Percentiles rank a stretch among this genome's conserved stretches.
Conservation (phyloP, 37 sponge, comb jelly and placozoan species). For the Dysidea cf. avara region DNA sequence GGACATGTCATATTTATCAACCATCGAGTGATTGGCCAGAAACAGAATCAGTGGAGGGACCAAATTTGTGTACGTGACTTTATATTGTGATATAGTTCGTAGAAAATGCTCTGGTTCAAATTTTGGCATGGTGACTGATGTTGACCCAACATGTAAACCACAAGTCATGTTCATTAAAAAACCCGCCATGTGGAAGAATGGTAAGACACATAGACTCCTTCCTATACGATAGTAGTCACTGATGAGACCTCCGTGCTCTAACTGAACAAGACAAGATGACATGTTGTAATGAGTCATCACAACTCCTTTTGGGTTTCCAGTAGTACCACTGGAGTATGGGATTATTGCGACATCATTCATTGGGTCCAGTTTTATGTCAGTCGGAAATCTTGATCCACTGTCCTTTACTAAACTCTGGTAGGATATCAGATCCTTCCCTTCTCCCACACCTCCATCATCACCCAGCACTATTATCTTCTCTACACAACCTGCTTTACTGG, state of each 20-base stretch:
- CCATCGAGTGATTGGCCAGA: too few species aligned
- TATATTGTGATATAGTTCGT: slow-evolving; percentile 40
- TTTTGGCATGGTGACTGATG: slow-evolving; percentile 54
- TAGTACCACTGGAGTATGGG: too few species aligned
- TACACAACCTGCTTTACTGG: too few species aligned
- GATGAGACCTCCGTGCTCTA: slow-evolving; percentile 32
- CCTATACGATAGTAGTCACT: neutral
- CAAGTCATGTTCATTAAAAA: slow-evolving; percentile 46
- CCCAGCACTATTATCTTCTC: too few species aligned
- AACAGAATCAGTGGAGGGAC: slow-evolving; percentile 86
- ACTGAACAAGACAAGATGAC: slow-evolving; percentile 45
- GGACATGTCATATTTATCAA: slow-evolving; percentile 81
- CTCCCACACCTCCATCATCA: too few species aligned
- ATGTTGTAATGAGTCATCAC: slow-evolving; percentile 78
- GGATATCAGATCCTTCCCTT: too few species aligned
- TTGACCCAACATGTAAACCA: slow-evolving; percentile 48
- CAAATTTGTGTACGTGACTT: slow-evolving; percentile 33
- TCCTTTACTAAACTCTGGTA: slow-evolving; percentile 28
- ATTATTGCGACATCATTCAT: too few species aligned
- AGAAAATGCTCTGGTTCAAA: slow-evolving; percentile 79
- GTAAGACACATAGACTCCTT: slow-evolving; percentile 47
- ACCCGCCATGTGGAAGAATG: slow-evolving; percentile 86
- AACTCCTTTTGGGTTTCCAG: slow-evolving; percentile 90
- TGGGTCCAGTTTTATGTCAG: too few species aligned
- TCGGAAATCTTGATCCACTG: too few species aligned